A percentile compares a stretch with the other conserved stretches of the same genome.
These are phyloP conservation scores for Probosciger aterrimus DNA, from an alignment of 2,113 vertebrate genomes.

Conservation along the genomic window DNA sequence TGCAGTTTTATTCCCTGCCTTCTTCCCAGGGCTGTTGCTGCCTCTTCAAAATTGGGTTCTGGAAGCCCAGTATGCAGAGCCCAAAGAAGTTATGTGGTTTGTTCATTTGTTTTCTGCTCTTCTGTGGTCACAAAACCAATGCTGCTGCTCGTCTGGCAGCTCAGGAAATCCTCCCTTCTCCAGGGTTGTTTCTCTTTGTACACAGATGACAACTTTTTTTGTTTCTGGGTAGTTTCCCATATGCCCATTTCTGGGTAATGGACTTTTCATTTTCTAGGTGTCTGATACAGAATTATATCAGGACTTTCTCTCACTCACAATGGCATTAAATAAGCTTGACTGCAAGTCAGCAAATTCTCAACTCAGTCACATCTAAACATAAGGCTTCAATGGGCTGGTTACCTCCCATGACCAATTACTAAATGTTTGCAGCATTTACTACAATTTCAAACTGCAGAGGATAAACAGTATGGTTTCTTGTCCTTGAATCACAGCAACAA, in stretches of 20 bases:
- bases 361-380: not conserved
- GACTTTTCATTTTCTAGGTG: not conserved
- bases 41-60: not conserved
- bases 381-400: not conserved
- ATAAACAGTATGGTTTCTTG: not conserved
- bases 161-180: not conserved
- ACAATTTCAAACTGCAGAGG: not conserved
- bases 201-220: not conserved
- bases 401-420: not conserved
- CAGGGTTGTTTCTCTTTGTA: not conserved
- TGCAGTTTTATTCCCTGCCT: not conserved
- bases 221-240: not conserved
- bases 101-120: not conserved
- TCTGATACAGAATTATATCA: not conserved
- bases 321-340: not conserved
- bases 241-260: not conserved
- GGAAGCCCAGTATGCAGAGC: not conserved
- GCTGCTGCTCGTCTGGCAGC: not conserved
- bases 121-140: not conserved
- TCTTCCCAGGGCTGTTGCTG: not conserved
- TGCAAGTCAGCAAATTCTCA: not conserved
- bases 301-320: not conserved
- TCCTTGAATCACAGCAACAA: not conserved
- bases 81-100: not conserved
- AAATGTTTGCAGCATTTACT: not conserved